Evolutionary conservation across 2,113 vertebrate genomes (phyloP), one percentile per base, ranked within the genome.

Genomic region (Hydrochoerus hydrochaeris): DNA sequence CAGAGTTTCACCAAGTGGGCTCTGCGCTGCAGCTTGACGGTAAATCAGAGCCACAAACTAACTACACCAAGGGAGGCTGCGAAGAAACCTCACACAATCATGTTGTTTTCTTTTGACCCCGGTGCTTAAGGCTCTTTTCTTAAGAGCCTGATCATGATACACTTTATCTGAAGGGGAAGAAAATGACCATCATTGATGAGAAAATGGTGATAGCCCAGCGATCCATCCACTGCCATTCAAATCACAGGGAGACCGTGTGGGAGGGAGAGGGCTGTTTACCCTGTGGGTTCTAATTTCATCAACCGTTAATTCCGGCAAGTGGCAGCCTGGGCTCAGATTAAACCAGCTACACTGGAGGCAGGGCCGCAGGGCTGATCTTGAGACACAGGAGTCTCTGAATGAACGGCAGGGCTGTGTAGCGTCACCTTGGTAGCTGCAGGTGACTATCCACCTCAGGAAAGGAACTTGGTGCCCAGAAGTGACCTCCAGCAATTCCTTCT

Each of bases 111-210:
- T 82, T 90, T 41, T 90, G 94, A 95, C 91, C 75, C 41, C 26
- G 46, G 26, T 41, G 46, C 49, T 78, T 58, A 7, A 69, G 35
- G 65, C 16, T n/a, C 35, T 69, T 69, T n/a, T 19, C 6, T 35
- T 8, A 54, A 97, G 92, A 28, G 85, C 69, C 78, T 94, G 22
- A 16, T 13, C 0, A 0, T 77, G 96, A 92, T 85, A 60, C 95
- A 96, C 67, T 52, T 69, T 85, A 85, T 94, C 41, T 95, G 58
- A 67, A 63, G 44, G n/a, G 60, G 57, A 65, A 91, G 94, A 97
- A 96, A 97, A 97, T 97, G 24, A 96, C 92, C 71, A 77, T 85
- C 87, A 88, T 57, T 78, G 85, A 80, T 90, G 75, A 60, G 89
- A 96, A 84, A 83, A 95, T 85, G 28, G 91, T 44, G 90, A 88